These are phyloP conservation scores for Dryoscopus gambensis DNA, from an alignment of 2,113 vertebrate genomes.

Conservation along the genomic window DNA sequence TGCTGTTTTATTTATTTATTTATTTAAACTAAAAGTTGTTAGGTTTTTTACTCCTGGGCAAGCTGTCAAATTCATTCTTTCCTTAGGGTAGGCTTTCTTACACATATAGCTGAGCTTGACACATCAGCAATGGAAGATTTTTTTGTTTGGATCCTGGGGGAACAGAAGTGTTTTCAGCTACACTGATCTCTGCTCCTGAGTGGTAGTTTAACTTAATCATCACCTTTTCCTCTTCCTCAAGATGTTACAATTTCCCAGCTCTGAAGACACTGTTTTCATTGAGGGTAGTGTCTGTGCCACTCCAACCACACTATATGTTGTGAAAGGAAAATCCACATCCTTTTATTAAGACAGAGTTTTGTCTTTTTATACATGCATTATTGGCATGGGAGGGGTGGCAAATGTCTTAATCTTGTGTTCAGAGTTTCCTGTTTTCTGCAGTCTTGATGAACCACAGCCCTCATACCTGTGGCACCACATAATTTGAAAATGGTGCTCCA, in stretches of 20 bases:
- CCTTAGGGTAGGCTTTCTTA: not conserved
- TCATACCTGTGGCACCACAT: conserved; percentile 48
- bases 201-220: conserved; percentile 35
- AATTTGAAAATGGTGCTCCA: conserved; percentile 20
- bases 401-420: conserved; percentile 53
- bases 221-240: conserved; percentile 29
- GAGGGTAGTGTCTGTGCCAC: conserved; percentile 50
- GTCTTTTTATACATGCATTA: conserved; percentile 56
- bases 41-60: not conserved
- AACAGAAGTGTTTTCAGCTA: not conserved
- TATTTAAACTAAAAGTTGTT: not conserved
- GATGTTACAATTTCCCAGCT: conserved; percentile 56
- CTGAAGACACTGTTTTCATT: conserved; percentile 62
- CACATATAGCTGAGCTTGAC: not conserved
- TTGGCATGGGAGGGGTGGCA: conserved; percentile 57
- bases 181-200: not conserved
- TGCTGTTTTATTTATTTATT: not conserved
- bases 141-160: not conserved
- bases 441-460: conserved; percentile 31
- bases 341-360: conserved; percentile 66
- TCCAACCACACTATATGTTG: conserved; percentile 56
- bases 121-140: not conserved
- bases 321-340: conserved; percentile 69
- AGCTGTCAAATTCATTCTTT: not conserved
- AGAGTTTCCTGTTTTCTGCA: conserved; percentile 65